Conservation (phyloP, 2,888 invertebrate genomes). For the Microctonus brassicae region DNA sequence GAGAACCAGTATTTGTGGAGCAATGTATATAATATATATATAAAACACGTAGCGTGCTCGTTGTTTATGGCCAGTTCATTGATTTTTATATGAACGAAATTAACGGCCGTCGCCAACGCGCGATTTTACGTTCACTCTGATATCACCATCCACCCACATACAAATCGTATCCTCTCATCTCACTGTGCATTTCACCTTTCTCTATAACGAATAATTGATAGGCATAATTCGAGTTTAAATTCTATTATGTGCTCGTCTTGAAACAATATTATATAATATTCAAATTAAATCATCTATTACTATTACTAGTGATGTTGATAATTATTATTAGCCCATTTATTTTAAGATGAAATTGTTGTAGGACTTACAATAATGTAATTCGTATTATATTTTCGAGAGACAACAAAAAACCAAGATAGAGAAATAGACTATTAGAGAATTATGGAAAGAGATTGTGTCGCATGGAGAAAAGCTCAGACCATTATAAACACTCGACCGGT, state of each 20-base stretch:
- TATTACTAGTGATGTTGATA: no score
- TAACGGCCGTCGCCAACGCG: conserved; percentile 64
- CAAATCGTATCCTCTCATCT: background rate
- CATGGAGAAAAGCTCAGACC: conserved; percentile 34
- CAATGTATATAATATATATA: background rate
- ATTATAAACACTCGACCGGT: conserved; percentile 47
- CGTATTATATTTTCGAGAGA: background rate
- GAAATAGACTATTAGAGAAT: conserved; percentile 49
- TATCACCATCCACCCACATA: conserved; percentile 31
- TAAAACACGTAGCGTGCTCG: conserved; percentile 46
- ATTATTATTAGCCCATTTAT: no score
- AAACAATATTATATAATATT: no score
- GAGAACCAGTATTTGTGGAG: no score
- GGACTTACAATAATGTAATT: background rate
- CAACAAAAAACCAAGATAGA: conserved; percentile 4
- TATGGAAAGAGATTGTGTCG: conserved; percentile 44
- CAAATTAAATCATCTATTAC: no score
- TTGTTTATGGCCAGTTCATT: conserved; percentile 69
- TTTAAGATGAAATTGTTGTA: background rate
- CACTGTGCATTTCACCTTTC: no score
- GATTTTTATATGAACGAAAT: conserved; percentile 68
- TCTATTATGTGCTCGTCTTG: background rate
- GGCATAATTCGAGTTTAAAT: no score
- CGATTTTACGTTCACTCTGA: conserved; percentile 62
- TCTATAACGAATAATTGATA: no score